Evolutionary conservation across 2,888 invertebrate species (phyloP).

Genomic region (Chalcosyrphus nemorum): DNA sequence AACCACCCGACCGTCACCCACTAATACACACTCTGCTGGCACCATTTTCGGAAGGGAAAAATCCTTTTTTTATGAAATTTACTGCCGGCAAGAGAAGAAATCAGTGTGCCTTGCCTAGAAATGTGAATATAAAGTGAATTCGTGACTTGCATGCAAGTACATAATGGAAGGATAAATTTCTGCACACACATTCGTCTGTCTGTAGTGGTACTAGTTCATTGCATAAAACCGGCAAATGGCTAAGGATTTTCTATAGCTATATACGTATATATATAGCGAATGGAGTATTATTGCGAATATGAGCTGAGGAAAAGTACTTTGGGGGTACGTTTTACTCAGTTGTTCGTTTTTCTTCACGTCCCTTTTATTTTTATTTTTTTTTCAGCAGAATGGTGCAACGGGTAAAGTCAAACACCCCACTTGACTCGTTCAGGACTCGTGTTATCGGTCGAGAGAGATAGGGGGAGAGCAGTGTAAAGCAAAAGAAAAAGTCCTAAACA

Average conservation of each 20-base stretch:
- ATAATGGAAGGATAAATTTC: slow-evolving; percentile 65
- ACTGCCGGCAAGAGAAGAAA: slow-evolving; percentile 65
- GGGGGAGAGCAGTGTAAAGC: neutral
- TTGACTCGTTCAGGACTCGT: slow-evolving; percentile 29
- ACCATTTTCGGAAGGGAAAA: slow-evolving; percentile 28
- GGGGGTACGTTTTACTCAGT: slow-evolving; percentile 10
- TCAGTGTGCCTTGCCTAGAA: slow-evolving; percentile 67
- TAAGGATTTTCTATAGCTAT: slow-evolving; percentile 6
- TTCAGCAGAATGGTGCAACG: slow-evolving; percentile 23
- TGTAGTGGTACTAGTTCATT: slow-evolving; percentile 9
- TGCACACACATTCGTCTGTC: neutral
- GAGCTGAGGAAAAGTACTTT: slow-evolving; percentile 40
- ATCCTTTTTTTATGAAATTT: slow-evolving; percentile 61
- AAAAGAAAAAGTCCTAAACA: slow-evolving; percentile 5
- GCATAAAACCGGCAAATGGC: slow-evolving; percentile 24
- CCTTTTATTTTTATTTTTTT: neutral
- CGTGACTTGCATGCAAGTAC: slow-evolving; percentile 72
- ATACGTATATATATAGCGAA: neutral
- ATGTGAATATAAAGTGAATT: slow-evolving; percentile 73
- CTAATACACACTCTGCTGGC: too few relatives aligned
- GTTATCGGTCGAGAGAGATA: neutral
- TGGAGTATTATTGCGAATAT: slow-evolving; percentile 39
- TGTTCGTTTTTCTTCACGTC: neutral
- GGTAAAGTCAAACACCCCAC: slow-evolving; percentile 2
- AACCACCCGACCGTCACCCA: neutral